Evolutionary conservation across 2,888 invertebrate species (phyloP).

Genomic region (Tenthredo mesomela): DNA sequence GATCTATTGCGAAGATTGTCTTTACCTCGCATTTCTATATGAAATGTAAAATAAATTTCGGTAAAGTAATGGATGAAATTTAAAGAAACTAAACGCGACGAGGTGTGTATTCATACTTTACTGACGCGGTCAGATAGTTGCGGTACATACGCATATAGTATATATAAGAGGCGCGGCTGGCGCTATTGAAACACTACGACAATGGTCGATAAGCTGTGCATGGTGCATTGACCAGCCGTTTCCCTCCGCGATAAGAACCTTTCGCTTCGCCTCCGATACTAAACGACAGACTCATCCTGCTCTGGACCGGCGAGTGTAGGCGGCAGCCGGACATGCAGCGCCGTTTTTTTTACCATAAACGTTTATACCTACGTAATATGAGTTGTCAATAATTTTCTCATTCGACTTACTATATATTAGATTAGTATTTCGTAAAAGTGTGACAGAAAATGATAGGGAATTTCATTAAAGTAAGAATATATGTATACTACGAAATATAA

Average conservation of each 20-base stretch:
- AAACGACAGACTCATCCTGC: constrained; percentile 64
- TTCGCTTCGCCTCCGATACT: constrained; percentile 65
- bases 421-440: too few relatives aligned
- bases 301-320: constrained; percentile 62
- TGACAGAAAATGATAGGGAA: neutral
- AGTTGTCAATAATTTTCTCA: neutral
- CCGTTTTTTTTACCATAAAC: constrained; percentile 57
- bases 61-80: neutral
- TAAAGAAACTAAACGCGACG: neutral
- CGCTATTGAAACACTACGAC: constrained; percentile 45
- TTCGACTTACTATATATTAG: too few relatives aligned
- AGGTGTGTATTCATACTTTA: neutral
- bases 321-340: constrained; percentile 55
- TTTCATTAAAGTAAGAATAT: neutral
- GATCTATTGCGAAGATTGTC: neutral
- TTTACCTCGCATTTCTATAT: neutral
- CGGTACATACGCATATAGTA: neutral
- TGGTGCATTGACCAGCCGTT: constrained; percentile 72
- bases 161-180: constrained; percentile 29
- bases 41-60: neutral
- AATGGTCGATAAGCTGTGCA: constrained; percentile 57
- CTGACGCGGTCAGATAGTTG: neutral
- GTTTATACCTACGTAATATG: neutral
- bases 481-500: too few relatives aligned
- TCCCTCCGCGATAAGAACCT: constrained; percentile 67